Evolutionary conservation across 2,888 invertebrate genomes (phyloP), one percentile per base, ranked within the genome.

Genomic region (Hypolimnas misippus): DNA sequence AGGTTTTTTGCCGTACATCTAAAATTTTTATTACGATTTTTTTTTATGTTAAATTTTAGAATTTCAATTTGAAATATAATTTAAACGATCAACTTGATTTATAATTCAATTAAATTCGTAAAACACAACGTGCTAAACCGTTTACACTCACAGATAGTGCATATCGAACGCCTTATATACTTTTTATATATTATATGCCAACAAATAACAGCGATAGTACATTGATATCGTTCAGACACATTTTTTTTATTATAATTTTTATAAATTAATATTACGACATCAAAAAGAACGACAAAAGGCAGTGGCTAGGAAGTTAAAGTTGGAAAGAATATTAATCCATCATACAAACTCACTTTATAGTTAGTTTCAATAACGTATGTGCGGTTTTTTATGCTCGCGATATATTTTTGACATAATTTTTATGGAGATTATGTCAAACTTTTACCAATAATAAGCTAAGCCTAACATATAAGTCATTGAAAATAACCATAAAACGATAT

Each of bases 121-220:
- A 71, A 67, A 70, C 60, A 71, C 72, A 73, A 73, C 70, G 57
- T 65, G 53, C 46, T 46, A 63, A 19, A 38, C 46, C 58, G 60
- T 50, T 51, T 57, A 19, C 10, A 19, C 8, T 54, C 58, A 52
- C 52, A 59, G 17, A 62, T 61, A 25, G 17, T 52, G 19, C 52
- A 38, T 40, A 51, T 12, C 21, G 51, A 46, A 40, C 40, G 12
- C 7, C 21, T 31, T 74, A 75, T 75, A 77, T 72, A 73, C 70
- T 72, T 69, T 69, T 73, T 76, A 75, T 78, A 79, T 76, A 82
- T 65, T 50, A 56, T 57, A 49, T 55, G 19, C 49, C 76, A 84
- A 83, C 79, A 81, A 76, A 74, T 74, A 81, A 83, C 82, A 79
- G 74, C 73, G 71, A 70, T 68, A 72, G 14, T 56, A 33, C 19